These are phyloP conservation scores for Galeopterus variegatus DNA, from an alignment of 2,113 vertebrate genomes.

Conservation along the genomic window DNA sequence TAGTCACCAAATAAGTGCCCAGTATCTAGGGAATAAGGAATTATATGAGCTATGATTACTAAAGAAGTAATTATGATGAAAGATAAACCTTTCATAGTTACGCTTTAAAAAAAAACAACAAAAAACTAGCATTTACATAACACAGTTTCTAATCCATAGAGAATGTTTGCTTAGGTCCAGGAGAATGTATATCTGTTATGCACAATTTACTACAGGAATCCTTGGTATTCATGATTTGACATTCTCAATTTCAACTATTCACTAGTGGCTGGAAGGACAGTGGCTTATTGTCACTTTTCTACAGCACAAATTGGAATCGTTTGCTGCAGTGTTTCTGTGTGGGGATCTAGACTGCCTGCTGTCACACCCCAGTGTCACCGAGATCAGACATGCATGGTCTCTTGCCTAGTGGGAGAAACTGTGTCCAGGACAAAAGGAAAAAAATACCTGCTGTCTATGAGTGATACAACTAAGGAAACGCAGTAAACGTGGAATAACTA, in stretches of 20 bases:
- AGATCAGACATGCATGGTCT: background rate
- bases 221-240: background rate
- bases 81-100: constrained; percentile 59
- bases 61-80: constrained; percentile 74
- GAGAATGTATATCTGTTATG: background rate
- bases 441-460: background rate
- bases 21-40: constrained; percentile 75
- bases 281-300: background rate
- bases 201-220: background rate
- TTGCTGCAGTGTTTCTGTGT: background rate
- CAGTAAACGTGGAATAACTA: background rate
- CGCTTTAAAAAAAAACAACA: background rate
- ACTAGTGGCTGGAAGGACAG: background rate
- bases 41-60: constrained; percentile 75
- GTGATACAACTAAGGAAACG: background rate
- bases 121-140: constrained; percentile 19
- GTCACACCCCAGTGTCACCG: fast-evolving
- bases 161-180: constrained; percentile 42
- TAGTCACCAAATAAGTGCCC: constrained; percentile 70
- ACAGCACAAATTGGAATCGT: background rate
- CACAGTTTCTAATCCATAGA: constrained; percentile 28
- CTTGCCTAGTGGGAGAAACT: too few relatives aligned
- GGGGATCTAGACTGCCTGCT: background rate
- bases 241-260: background rate
- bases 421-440: background rate